Evolutionary conservation across 2,888 invertebrate genomes (phyloP).

Genomic region (Hoplodrina ambigua): DNA sequence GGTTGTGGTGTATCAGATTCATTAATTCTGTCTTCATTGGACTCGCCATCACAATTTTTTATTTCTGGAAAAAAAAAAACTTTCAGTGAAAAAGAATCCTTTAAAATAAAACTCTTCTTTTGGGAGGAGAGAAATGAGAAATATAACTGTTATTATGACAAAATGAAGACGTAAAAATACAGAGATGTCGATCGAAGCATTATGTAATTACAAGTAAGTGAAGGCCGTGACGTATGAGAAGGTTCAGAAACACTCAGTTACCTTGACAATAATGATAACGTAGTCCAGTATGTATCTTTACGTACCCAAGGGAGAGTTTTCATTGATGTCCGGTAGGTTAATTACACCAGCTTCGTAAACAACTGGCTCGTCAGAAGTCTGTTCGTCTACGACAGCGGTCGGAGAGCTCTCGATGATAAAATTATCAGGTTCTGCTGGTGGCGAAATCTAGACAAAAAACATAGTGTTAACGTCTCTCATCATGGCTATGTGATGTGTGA

Average conservation of each 20-base stretch:
- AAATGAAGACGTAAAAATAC: background rate
- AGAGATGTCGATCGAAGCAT: background rate
- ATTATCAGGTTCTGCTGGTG: constrained; percentile 36
- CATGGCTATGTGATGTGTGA: background rate
- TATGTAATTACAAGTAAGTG: background rate
- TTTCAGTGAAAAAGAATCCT: background rate
- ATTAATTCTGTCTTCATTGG: constrained; percentile 32
- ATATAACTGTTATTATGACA: background rate
- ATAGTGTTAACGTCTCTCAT: background rate
- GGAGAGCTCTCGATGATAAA: constrained; percentile 44
- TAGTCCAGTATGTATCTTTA: background rate
- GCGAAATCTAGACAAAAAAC: constrained; percentile 30
- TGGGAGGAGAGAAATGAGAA: too few species aligned
- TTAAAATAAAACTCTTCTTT: too few species aligned
- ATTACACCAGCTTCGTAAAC: constrained; percentile 22
- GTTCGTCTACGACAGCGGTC: constrained; percentile 37
- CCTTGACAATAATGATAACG: background rate
- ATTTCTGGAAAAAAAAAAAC: constrained; percentile 28
- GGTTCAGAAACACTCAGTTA: background rate
- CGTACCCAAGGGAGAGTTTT: constrained; percentile 53
- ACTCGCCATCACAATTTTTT: constrained; percentile 48
- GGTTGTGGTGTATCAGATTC: constrained; percentile 34
- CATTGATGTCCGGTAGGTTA: constrained; percentile 54
- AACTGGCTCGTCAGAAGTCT: constrained; percentile 32
- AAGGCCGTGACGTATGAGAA: background rate